Conservation (phyloP, 2,888 invertebrate genomes). For the Platerodrilus igneus region DNA sequence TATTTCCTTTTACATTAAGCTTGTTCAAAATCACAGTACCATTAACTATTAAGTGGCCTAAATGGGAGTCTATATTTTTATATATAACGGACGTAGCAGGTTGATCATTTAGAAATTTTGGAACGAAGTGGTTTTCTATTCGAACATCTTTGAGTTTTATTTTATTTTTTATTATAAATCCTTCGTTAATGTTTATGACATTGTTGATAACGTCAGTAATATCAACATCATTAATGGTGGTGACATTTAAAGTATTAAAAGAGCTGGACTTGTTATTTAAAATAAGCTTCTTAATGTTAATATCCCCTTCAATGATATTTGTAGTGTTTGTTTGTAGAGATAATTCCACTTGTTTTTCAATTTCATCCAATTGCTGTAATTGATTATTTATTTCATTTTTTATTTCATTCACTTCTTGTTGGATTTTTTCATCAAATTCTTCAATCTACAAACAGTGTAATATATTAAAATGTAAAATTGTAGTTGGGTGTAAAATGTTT, state of each 20-base stretch:
- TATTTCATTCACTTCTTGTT: not conserved
- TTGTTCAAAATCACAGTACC: slow-evolving; percentile 37
- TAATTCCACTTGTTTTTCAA: slow-evolving; percentile 16
- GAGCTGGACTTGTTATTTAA: slow-evolving; percentile 30
- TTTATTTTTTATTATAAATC: slow-evolving; percentile 30
- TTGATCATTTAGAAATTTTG: slow-evolving; percentile 37
- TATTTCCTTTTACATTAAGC: slow-evolving; percentile 31
- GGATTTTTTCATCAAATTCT: slow-evolving; percentile 2
- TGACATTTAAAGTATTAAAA: slow-evolving; percentile 33
- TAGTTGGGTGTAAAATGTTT: no score
- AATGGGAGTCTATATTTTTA: no score
- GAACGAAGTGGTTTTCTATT: slow-evolving; percentile 31
- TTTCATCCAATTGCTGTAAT: no score
- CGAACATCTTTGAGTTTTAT: slow-evolving; percentile 35
- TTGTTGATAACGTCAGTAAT: slow-evolving; percentile 33
- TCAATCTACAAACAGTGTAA: no score
- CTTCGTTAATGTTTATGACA: slow-evolving; percentile 33
- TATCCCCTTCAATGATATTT: slow-evolving; percentile 27
- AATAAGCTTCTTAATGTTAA: slow-evolving; percentile 33
- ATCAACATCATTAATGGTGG: slow-evolving; percentile 34
- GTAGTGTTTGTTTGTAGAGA: slow-evolving; percentile 10
- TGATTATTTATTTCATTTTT: no score
- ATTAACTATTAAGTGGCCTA: slow-evolving; percentile 35
- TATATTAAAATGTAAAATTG: no score
- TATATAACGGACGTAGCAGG: no score